A percentile compares a stretch with the other conserved stretches of the same genome.
Conservation (phyloP, 2,113 vertebrate genomes). For the Merops nubicus region DNA sequence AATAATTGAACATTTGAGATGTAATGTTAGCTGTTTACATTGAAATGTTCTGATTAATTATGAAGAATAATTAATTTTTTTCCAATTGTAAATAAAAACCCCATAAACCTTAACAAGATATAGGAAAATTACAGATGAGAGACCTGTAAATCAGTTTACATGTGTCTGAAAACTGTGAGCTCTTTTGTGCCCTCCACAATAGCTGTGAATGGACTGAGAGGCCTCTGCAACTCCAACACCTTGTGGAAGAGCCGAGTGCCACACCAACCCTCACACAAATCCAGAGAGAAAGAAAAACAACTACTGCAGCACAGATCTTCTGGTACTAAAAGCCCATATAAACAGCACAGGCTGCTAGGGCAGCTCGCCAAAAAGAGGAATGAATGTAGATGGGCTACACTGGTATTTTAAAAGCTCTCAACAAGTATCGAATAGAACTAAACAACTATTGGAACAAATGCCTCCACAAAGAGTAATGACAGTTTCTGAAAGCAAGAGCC, state of each 20-base stretch:
- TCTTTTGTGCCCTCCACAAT: fast-evolving
- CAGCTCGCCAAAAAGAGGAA: neutral
- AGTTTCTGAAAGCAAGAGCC: neutral
- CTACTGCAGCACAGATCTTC: neutral
- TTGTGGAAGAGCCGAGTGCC: fast-evolving
- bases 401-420: neutral
- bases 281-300: neutral
- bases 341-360: neutral
- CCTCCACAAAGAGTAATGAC: neutral
- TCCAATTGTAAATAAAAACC: neutral
- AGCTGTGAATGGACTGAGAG: neutral
- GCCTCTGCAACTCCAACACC: neutral
- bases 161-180: neutral
- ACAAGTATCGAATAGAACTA: neutral
- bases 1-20: slow-evolving; percentile 9
- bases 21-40: neutral
- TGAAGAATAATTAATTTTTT: neutral
- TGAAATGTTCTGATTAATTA: neutral
- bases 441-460: neutral
- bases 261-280: fast-evolving
- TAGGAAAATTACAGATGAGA: neutral
- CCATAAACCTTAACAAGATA: neutral
- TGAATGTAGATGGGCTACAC: neutral
- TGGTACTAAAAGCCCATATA: neutral
- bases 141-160: neutral